Percentiles rank a stretch among this genome's conserved stretches.
phyloP scores from a whole-genome alignment of 1,140 invertebrate species.

The Centruroides vittatus region DNA sequence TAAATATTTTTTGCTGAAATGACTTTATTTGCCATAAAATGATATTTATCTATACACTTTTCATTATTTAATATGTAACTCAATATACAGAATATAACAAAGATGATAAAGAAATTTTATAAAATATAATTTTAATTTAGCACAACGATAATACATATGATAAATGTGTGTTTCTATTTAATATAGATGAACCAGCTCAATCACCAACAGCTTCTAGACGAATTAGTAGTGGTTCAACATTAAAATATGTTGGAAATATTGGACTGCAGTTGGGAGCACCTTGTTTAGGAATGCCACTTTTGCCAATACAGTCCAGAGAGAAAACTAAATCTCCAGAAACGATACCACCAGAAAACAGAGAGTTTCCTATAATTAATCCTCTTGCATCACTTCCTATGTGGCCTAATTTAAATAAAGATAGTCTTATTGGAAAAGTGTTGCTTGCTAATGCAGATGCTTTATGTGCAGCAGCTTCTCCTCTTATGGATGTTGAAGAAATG shows the following conservation, averaged over 20 bases:
- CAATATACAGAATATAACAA: too few species aligned
- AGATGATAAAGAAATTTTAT: too few species aligned
- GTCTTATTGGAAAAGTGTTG: conserved; percentile 76
- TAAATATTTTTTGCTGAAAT: too few species aligned
- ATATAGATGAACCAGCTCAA: conserved; percentile 12
- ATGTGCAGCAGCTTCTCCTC: conserved; percentile 80
- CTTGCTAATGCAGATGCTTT: conserved; percentile 91
- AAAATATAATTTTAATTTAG: too few species aligned
- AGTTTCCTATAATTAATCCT: conserved; percentile 79
- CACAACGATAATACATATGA: too few species aligned
- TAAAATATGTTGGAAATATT: conserved; percentile 15
- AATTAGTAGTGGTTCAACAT: conserved; percentile 23
- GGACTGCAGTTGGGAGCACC: conserved; percentile 4
- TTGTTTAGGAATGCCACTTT: conserved; percentile 16
- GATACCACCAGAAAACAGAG: conserved; percentile 41
- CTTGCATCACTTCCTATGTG: conserved; percentile 67
- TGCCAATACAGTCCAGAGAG: conserved; percentile 7
- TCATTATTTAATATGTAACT: too few species aligned
- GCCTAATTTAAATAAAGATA: conserved; percentile 45
- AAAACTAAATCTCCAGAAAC: conserved; percentile 15
- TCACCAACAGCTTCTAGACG: conserved; percentile 22
- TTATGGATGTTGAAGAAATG: conserved; percentile 84
- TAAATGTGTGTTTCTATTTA: background rate
- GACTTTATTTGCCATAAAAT: too few species aligned
- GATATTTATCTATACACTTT: too few species aligned